A percentile compares a stretch with the other conserved stretches of the same genome.
These are phyloP conservation scores for Miltochrista miniata DNA, from an alignment of 2,888 invertebrate species.

Conservation along the genomic window DNA sequence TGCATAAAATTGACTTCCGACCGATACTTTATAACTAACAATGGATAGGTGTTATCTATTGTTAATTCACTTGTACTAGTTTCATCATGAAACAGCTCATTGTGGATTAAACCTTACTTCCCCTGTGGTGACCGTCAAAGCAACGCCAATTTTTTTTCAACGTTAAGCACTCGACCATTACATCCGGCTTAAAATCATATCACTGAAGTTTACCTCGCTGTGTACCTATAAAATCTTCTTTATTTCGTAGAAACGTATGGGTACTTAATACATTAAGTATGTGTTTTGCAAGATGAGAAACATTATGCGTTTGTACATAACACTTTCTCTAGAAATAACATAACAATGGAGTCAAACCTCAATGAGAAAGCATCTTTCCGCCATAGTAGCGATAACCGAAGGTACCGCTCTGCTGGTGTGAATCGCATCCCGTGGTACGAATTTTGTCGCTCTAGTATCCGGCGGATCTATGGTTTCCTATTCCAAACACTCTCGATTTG, in stretches of 20 bases:
- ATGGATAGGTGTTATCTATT: conserved; percentile 38
- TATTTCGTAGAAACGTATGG: conserved; percentile 7
- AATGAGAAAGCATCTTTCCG: conserved; percentile 62
- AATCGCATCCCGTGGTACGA: too few species aligned
- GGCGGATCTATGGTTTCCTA: too few species aligned
- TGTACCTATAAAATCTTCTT: too few species aligned
- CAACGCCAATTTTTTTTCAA: conserved; percentile 48
- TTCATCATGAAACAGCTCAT: conserved; percentile 60
- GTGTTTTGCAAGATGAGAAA: conserved; percentile 23
- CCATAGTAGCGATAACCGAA: conserved; percentile 40
- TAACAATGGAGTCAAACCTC: conserved; percentile 56
- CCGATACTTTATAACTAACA: too few species aligned
- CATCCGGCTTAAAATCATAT: conserved; percentile 31
- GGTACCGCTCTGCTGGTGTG: too few species aligned
- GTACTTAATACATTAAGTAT: not conserved
- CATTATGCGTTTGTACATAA: conserved; percentile 29
- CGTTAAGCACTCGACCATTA: conserved; percentile 39
- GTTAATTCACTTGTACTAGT: conserved; percentile 57
- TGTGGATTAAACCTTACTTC: conserved; percentile 54
- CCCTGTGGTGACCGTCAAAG: conserved; percentile 41
- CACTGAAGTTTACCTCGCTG: too few species aligned
- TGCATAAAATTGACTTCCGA: too few species aligned
- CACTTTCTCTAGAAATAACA: conserved; percentile 47
- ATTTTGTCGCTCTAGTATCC: too few species aligned
- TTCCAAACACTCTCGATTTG: too few species aligned